Percentiles rank a stretch among this genome's conserved stretches.
phyloP scores from a whole-genome alignment of 2,797 vertebrate genomes.

The Sebastes hopkinsi region DNA sequence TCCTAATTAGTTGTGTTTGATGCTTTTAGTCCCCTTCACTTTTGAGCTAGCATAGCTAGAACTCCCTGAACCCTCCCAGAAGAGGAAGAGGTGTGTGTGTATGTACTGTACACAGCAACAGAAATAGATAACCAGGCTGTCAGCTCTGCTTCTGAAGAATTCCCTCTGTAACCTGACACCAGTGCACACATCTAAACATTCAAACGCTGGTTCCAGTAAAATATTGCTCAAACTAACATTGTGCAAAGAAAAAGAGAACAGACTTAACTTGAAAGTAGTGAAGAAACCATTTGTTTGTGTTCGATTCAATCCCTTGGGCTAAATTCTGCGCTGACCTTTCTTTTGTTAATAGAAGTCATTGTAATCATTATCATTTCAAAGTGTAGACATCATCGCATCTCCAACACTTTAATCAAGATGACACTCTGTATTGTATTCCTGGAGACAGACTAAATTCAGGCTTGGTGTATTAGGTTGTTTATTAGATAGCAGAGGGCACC shows the following conservation, averaged over 20 bases:
- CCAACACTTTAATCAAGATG: constrained; percentile 18
- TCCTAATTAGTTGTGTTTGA: not conserved
- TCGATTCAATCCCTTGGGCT: constrained; percentile 10
- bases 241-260: constrained; percentile 6
- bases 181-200: constrained; percentile 21
- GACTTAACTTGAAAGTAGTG: not conserved
- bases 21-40: not conserved
- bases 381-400: constrained; percentile 15
- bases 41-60: not conserved
- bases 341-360: constrained; percentile 25
- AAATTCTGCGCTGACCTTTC: constrained; percentile 13
- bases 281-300: constrained; percentile 33
- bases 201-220: not conserved
- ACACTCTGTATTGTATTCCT: not conserved
- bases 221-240: not conserved
- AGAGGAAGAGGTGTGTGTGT: not conserved
- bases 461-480: constrained; percentile 13
- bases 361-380: constrained; percentile 33
- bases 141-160: not conserved
- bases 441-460: not conserved
- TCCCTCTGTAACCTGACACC: not conserved
- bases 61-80: constrained; percentile 5
- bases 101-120: not conserved
- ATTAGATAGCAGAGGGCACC: constrained; percentile 17
- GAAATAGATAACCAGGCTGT: constrained; percentile 5